A percentile compares a stretch with the other conserved stretches of the same genome.
Evolutionary conservation across 2,797 vertebrate genomes (phyloP).

Genomic region (Astyanax mexicanus): DNA sequence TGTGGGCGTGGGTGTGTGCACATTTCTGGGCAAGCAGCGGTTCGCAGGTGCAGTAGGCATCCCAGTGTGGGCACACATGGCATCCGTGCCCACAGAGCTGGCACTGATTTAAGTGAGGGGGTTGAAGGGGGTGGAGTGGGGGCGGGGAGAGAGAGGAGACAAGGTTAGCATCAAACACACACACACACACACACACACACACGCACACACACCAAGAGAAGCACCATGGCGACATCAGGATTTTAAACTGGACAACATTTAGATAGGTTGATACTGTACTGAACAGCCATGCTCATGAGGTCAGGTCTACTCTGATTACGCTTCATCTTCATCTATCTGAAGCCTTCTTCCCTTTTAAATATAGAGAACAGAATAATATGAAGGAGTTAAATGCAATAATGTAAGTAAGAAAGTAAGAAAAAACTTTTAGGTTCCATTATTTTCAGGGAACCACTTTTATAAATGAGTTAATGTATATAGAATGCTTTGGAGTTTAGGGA

Average conservation of each 20-base stretch:
- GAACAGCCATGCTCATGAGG: neutral
- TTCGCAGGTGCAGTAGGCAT: constrained; percentile 51
- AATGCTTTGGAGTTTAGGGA: too few relatives aligned
- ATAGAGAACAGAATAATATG: too few relatives aligned
- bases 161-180: constrained; percentile 31
- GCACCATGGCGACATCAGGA: neutral
- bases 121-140: neutral
- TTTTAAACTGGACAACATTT: neutral
- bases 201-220: constrained; percentile 12
- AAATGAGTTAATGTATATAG: too few relatives aligned
- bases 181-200: too few relatives aligned
- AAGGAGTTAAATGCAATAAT: too few relatives aligned
- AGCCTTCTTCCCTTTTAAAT: too few relatives aligned
- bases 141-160: constrained; percentile 1
- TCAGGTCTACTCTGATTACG: too few relatives aligned
- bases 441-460: too few relatives aligned
- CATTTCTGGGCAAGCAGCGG: constrained; percentile 48
- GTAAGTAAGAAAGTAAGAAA: too few relatives aligned
- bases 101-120: constrained; percentile 27
- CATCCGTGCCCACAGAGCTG: constrained; percentile 46
- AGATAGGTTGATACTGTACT: neutral
- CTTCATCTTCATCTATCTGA: too few relatives aligned
- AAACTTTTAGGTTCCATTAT: too few relatives aligned
- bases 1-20: neutral
- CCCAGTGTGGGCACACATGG: constrained; percentile 48